A percentile compares a stretch with the other conserved stretches of the same genome.
Conservation (phyloP, 2,113 vertebrate genomes). For the Antigone vipio region DNA sequence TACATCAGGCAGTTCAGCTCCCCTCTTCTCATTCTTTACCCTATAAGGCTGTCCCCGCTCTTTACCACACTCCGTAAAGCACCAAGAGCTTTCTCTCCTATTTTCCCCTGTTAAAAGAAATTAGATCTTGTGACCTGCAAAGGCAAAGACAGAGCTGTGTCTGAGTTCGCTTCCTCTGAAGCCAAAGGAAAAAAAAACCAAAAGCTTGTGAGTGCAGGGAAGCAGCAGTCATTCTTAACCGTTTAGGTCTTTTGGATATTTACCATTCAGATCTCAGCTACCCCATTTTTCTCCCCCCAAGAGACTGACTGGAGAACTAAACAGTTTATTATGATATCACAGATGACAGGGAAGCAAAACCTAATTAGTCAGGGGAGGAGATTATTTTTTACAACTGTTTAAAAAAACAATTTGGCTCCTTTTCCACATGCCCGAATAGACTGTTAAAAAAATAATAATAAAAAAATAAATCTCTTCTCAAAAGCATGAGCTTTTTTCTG, state of each 20-base stretch:
- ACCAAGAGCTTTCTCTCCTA: not conserved
- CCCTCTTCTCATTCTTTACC: conserved; percentile 58
- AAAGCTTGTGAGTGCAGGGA: not conserved
- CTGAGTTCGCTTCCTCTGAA: not conserved
- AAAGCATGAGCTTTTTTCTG: not conserved
- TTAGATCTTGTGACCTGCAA: not conserved
- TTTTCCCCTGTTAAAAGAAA: not conserved
- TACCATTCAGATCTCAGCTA: not conserved
- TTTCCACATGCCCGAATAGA: not conserved
- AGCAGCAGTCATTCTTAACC: not conserved
- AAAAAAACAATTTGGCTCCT: not conserved
- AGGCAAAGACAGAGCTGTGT: not conserved
- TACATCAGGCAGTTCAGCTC: not conserved
- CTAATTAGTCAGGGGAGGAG: not conserved
- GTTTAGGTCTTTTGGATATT: not conserved
- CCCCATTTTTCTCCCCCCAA: not conserved
- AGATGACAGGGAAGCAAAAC: conserved; percentile 21
- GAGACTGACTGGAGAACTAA: not conserved
- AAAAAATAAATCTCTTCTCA: not conserved
- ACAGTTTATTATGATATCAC: conserved; percentile 14
- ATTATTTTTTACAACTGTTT: conserved; percentile 10
- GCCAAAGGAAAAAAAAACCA: not conserved
- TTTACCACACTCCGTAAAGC: not conserved
- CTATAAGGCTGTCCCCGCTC: conserved; percentile 48
- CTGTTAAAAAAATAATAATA: not conserved